Base-by-base conservation (phyloP, 2,888 invertebrate genomes). In the Thereva unica region DNA sequence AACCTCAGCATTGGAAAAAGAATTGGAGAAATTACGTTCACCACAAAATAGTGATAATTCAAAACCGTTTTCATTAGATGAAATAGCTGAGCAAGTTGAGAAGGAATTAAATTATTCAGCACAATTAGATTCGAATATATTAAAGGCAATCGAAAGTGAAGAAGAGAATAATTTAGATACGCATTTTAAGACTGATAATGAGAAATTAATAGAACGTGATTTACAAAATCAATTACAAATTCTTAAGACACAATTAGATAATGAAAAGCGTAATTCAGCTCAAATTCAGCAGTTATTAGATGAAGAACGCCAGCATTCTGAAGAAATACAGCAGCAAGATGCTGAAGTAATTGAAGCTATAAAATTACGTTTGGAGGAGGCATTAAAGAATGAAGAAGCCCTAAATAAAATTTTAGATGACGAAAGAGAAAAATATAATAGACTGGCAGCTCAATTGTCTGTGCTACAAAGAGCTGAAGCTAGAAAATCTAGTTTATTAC, bases 301-400 rank as follows among this genome's bases (percentile, higher is more conserved):
- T 66, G 80, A 84, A 35, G 87, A 89, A 73, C 84, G 85, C 72
- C 83, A 85, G 52, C 83, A 84, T 47, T 83, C 85, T 0, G 83
- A 84, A 59, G 76, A 80, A 5, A 78, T 83, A 47, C 84, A 88
- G 80, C 83, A 85, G 37, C 87, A 89, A 76, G 89, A 89, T 77
- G 85, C 87, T 1, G 83, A 85, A 72, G 85, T 89, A 76, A 87
- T 89, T 70, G 84, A 86, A 73, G 86, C 87, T 65, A 82, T 89
- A 72, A 84, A 87, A 71, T 83, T 85, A 68, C 84, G 87, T 0
- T 77, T 92, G 4, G 88, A 90, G 71, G 83, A 84, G 0, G 85
- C 87, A 0, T 80, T 90, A 75, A 84, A 86, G 50, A 84, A 85
- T 1, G 89, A 90, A 73, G 82, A 85, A 45, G 85, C 87, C 71